Base-by-base conservation (phyloP, 2,888 invertebrate species). In the Drosophila putrida region DNA sequence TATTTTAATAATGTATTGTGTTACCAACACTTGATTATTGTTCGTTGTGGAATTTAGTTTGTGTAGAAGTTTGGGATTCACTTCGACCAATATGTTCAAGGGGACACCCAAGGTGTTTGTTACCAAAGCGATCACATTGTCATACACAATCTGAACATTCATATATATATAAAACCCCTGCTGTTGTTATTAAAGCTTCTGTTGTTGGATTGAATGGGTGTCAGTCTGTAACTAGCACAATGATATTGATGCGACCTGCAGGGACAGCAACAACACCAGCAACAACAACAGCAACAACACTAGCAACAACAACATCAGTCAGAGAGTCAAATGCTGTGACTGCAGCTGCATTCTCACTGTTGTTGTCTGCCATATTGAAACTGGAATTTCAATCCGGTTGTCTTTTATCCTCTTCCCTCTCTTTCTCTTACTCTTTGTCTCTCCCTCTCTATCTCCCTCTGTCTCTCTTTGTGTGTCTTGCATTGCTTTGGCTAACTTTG, bases 331-430 rank as follows among this genome's bases (percentile, higher is more conserved):
- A 31, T 49, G 47, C 49, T 47, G 28, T 51, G 43, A 41, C 54
- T 55, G 63, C 54, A 67, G 53, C 46, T 62, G 71, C 49, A 80
- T 68, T 72, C 65, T 50, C 44, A 20, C 20, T 20, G 35, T 15
- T 25, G 35, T 51, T 43, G 47, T 53, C 41, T 55, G 71, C 57
- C 77, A 64, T 71, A 85, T 66, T 63, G 57, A 64, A 81, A 84
- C 87, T 84, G 82, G 84, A 78, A 81, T 84, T 87, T 74, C 70
- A 83, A 86, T 81, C 87, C 84, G 80, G 84, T 86, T 86, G 83
- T 51, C 62, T 51, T 44, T 27, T 44, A 25, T 27, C 33, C 27
- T 33, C 13, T 31, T 43, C 55, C 43, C 20, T 33, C 50, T 35
- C 20, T 33, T 2, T 36, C 4, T 36, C n/a, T 36, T 5, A 4